A percentile compares a stretch with the other conserved stretches of the same genome.
Conservation (phyloP, 2,113 vertebrate species). For the Pelvicachromis taeniatus region DNA sequence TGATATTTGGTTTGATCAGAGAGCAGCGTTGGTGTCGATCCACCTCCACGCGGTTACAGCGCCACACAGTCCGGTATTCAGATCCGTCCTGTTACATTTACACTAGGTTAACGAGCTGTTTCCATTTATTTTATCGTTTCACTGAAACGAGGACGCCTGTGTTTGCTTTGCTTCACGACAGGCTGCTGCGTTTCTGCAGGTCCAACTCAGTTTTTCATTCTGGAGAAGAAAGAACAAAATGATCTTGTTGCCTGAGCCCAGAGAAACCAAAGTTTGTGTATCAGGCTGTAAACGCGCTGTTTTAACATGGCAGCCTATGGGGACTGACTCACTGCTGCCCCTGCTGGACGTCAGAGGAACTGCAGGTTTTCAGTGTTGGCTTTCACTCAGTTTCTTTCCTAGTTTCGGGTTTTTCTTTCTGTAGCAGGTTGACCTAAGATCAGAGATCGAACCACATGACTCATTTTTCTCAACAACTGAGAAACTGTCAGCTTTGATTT, state of each 20-base stretch:
- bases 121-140: too few relatives aligned
- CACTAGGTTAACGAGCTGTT: rapidly evolving
- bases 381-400: not conserved
- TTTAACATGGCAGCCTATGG: not conserved
- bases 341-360: not conserved
- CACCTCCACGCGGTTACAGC: not conserved
- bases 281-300: not conserved
- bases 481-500: not conserved
- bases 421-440: not conserved
- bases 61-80: not conserved
- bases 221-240: not conserved
- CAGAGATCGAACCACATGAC: not conserved
- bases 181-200: not conserved
- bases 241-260: rapidly evolving
- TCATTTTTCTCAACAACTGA: not conserved
- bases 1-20: not conserved
- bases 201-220: not conserved
- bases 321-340: rapidly evolving
- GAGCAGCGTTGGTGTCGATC: not conserved
- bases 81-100: too few relatives aligned
- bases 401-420: not conserved
- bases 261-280: not conserved
- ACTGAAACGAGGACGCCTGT: not conserved
- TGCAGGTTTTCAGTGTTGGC: not conserved
- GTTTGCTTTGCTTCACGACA: rapidly evolving